Conservation (phyloP, 2,888 invertebrate genomes). For the Ectropis crepuscularia region DNA sequence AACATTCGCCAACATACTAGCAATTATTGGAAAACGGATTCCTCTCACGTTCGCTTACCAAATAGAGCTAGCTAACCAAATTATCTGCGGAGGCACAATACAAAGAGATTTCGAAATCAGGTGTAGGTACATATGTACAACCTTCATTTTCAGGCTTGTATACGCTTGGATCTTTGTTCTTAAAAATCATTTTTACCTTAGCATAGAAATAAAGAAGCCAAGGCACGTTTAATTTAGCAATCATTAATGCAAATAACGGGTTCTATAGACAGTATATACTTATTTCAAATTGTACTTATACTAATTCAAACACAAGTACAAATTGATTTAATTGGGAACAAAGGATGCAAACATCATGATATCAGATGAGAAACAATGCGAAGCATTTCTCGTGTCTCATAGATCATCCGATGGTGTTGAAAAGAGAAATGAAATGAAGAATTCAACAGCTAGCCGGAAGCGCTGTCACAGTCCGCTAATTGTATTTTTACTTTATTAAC, state of each 20-base stretch:
- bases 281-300: too few species aligned
- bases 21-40: slow-evolving; percentile 31
- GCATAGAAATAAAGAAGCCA: background rate
- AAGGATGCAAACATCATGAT: too few species aligned
- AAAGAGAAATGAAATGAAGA: slow-evolving; percentile 30
- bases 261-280: background rate
- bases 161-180: slow-evolving; percentile 22
- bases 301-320: too few species aligned
- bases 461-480: slow-evolving; percentile 41
- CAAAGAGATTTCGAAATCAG: slow-evolving; percentile 25
- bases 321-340: too few species aligned
- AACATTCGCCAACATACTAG: slow-evolving; percentile 19
- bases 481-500: slow-evolving; percentile 43
- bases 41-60: slow-evolving; percentile 33
- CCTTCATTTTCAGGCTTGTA: slow-evolving; percentile 20
- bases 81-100: slow-evolving; percentile 24
- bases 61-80: slow-evolving; percentile 31
- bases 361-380: too few species aligned
- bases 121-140: slow-evolving; percentile 24
- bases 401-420: background rate
- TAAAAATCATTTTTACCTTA: slow-evolving; percentile 14
- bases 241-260: background rate
- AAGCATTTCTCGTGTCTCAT: background rate
- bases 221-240: background rate
- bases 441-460: slow-evolving; percentile 41